phyloP scores from a whole-genome alignment of 2,888 invertebrate genomes.

The Temnothorax ravouxi region DNA sequence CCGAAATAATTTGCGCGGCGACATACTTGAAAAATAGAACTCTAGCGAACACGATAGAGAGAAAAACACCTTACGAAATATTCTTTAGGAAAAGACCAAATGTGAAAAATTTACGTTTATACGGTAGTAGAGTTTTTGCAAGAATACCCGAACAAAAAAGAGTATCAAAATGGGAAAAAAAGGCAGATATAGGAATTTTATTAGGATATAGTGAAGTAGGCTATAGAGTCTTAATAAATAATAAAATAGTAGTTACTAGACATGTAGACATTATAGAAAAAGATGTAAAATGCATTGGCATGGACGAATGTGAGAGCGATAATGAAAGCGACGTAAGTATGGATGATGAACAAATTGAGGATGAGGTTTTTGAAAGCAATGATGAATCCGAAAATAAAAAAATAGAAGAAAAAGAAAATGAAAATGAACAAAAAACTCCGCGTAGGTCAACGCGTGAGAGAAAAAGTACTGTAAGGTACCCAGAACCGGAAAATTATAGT shows the following conservation, averaged over 20 bases:
- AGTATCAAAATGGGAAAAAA: neutral
- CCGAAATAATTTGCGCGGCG: neutral
- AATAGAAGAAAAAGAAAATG: too few relatives aligned
- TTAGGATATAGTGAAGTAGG: neutral
- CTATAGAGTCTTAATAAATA: neutral
- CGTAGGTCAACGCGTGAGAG: too few relatives aligned
- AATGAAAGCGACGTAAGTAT: neutral
- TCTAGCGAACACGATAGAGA: neutral
- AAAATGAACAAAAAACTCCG: too few relatives aligned
- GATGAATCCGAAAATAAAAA: neutral
- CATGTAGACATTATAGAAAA: neutral
- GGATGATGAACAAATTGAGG: neutral
- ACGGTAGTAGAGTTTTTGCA: neutral
- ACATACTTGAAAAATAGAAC: neutral
- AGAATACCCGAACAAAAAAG: neutral
- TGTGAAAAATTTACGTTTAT: neutral
- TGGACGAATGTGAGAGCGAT: neutral
- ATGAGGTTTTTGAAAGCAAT: neutral
- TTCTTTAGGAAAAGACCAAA: neutral
- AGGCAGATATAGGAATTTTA: neutral
- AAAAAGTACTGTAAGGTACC: too few relatives aligned
- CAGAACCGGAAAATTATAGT: neutral
- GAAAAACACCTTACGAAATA: neutral
- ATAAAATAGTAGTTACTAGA: neutral
- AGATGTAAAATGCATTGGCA: neutral